Base-by-base conservation (phyloP, 2,888 invertebrate genomes). In the Cryptophagus acutangulus region DNA sequence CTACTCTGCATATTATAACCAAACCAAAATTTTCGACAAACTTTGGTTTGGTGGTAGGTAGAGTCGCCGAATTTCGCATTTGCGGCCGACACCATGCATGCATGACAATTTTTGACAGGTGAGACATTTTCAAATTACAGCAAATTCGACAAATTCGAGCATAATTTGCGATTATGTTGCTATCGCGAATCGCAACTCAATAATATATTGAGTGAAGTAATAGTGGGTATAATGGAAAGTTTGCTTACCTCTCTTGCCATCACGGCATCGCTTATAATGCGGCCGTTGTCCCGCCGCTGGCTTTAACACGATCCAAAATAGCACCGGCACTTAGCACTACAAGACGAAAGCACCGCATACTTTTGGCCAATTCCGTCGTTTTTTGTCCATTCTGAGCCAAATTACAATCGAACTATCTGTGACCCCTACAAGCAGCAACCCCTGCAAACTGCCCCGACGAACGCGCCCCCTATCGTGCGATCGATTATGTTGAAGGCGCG, bases 211-310 rank as follows among this genome's bases (percentile, higher is more conserved):
- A n/a, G n/a, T n/a, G n/a, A n/a, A n/a, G n/a, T n/a, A n/a, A n/a
- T n/a, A n/a, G n/a, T n/a, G n/a, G n/a, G n/a, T n/a, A n/a, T n/a
- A n/a, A n/a, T 38, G 33, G 37, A 30, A 44, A 8, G 35, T 34
- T 40, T 42, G 20, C 51, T 55, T 77, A 79, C 78, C 79, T 79
- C 79, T 78, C 79, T 79, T 77, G 79, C 79, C 79, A 79, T 79
- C 77, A 79, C 79, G 78, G 78, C 79, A 79, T 79, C 74, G 74
- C 69, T 76, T 75, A 73, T 74, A 74, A 73, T 73, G 75, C 74
- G 74, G 70, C 67, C 61, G 60, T 55, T 57, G 58, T 56, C 57
- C 61, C 61, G 65, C 65, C 63, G 64, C 62, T 49, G 57, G 52
- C 26, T 26, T 31, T 31, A 31, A 31, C 31, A 31, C 31, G 9